phyloP scores from a whole-genome alignment of 2,113 vertebrate species.

The Halcyon senegalensis region DNA sequence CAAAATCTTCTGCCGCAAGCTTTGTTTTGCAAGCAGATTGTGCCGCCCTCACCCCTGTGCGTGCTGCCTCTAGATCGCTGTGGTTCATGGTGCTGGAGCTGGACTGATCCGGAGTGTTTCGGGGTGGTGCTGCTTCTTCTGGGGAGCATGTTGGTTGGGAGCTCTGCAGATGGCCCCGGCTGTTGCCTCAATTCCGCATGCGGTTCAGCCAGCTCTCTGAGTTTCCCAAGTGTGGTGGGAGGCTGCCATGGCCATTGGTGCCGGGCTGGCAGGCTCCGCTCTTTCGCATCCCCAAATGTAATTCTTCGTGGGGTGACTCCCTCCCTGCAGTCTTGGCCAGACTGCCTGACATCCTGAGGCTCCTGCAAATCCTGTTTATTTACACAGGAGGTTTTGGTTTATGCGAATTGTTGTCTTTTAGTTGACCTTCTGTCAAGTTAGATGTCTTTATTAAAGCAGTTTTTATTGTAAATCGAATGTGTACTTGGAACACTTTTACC shows the following conservation, averaged over 20 bases:
- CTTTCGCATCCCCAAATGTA: not conserved
- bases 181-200: rapidly evolving
- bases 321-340: conserved; percentile 8
- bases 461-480: conserved; percentile 67
- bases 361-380: conserved; percentile 58
- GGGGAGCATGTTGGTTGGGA: rapidly evolving
- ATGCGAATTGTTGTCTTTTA: conserved; percentile 24
- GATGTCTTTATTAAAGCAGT: conserved; percentile 56
- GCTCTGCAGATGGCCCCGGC: not conserved
- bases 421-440: conserved; percentile 55
- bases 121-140: not conserved
- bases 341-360: conserved; percentile 48
- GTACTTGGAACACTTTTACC: conserved; percentile 46
- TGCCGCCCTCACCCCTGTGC: rapidly evolving
- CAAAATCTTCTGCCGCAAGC: rapidly evolving
- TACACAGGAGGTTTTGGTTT: conserved; percentile 60
- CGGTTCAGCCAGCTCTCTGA: not conserved
- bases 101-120: rapidly evolving
- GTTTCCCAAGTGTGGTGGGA: not conserved
- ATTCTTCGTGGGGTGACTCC: not conserved
- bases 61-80: not conserved
- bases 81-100: rapidly evolving
- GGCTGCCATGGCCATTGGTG: rapidly evolving
- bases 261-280: not conserved
- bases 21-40: rapidly evolving